phyloP scores from a whole-genome alignment of 2,888 invertebrate genomes.

The Oxycera nigricornis region DNA sequence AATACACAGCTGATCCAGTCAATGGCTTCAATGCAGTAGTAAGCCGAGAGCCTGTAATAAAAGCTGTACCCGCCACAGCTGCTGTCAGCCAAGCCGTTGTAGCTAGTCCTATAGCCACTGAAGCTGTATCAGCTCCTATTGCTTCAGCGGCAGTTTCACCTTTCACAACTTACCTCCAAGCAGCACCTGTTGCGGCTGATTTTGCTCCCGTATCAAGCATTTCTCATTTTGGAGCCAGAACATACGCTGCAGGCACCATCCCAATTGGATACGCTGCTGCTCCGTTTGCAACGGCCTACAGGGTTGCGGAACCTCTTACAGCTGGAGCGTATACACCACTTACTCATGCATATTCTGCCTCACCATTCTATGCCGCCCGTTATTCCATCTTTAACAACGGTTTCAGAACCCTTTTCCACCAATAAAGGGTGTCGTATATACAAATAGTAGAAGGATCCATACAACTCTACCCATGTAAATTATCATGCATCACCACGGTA shows the following conservation, averaged over 20 bases:
- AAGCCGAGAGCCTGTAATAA: constrained; percentile 47
- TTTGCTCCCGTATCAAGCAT: constrained; percentile 37
- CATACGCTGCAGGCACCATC: constrained; percentile 6
- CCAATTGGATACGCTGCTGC: constrained; percentile 39
- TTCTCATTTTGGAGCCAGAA: constrained; percentile 5
- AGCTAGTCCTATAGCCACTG: background rate
- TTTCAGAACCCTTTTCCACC: constrained; percentile 4
- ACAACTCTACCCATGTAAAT: background rate
- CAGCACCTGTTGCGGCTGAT: constrained; percentile 26
- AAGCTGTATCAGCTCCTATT: background rate
- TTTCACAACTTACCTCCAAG: constrained; percentile 21
- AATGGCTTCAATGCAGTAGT: constrained; percentile 60
- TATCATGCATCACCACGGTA: background rate
- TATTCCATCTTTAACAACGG: constrained; percentile 28
- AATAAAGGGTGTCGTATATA: background rate
- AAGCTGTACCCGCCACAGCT: constrained; percentile 11
- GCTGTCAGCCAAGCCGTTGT: constrained; percentile 34
- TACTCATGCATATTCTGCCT: constrained; percentile 30
- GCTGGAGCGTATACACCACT: constrained; percentile 49
- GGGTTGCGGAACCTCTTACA: background rate
- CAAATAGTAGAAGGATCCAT: background rate
- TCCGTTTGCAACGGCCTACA: constrained; percentile 43
- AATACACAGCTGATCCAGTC: constrained; percentile 57
- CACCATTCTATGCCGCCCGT: constrained; percentile 26
- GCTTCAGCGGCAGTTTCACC: constrained; percentile 8